Percentiles rank a stretch among this genome's conserved stretches.
Evolutionary conservation across 2,888 invertebrate genomes (phyloP).

Genomic region (Mayetiola destructor): DNA sequence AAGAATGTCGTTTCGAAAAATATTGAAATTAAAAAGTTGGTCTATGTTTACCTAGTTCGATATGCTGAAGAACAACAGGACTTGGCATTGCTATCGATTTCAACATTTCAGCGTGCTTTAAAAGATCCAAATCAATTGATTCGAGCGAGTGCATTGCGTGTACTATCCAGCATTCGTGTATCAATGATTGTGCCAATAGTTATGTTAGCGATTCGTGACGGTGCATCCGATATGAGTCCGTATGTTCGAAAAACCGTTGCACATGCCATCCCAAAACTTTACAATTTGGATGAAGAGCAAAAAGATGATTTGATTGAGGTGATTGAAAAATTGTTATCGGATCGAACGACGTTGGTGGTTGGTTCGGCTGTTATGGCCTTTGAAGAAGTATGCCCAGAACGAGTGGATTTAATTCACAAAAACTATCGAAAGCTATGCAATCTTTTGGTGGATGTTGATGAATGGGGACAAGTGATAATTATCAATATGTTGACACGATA

Average conservation of each 20-base stretch:
- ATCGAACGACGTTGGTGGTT: slow-evolving; percentile 91
- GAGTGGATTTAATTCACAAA: slow-evolving; percentile 90
- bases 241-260: slow-evolving; percentile 98
- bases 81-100: slow-evolving; percentile 89
- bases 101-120: slow-evolving; percentile 94
- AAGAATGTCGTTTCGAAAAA: slow-evolving; percentile 99
- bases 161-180: slow-evolving; percentile 92
- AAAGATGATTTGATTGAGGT: slow-evolving; percentile 89
- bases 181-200: slow-evolving; percentile 98
- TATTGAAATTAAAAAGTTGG: slow-evolving; percentile 96
- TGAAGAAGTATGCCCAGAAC: slow-evolving; percentile 90
- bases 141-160: slow-evolving; percentile 89
- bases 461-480: slow-evolving; percentile 97
- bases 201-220: slow-evolving; percentile 94
- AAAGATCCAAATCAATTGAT: slow-evolving; percentile 99
- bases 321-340: slow-evolving; percentile 87
- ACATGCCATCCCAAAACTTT: slow-evolving; percentile 97
- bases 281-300: slow-evolving; percentile 87
- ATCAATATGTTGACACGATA: slow-evolving; percentile 94
- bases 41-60: slow-evolving; percentile 94
- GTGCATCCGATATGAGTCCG: slow-evolving; percentile 95
- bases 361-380: slow-evolving; percentile 99
- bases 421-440: slow-evolving; percentile 92
- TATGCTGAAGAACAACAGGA: slow-evolving; percentile 99
- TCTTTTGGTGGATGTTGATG: slow-evolving; percentile 90